Percentiles rank a stretch among this genome's conserved stretches.
These are phyloP conservation scores for Bathynomus jamesi DNA, from an alignment of 1,140 invertebrate species.

Conservation along the genomic window DNA sequence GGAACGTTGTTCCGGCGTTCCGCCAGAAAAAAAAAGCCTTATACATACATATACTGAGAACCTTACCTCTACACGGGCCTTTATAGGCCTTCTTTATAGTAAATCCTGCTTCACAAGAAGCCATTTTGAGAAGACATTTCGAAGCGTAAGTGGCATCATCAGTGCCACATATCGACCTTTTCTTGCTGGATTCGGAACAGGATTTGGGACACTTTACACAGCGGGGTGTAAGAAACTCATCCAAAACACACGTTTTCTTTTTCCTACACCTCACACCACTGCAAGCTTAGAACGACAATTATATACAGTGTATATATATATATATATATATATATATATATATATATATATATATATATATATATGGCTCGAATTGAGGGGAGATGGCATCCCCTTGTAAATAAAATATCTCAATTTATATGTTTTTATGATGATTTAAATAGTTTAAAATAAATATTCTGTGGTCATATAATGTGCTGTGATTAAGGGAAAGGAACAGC, in stretches of 20 bases:
- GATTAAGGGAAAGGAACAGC: too few species aligned
- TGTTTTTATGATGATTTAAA: too few species aligned
- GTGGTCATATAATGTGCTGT: too few species aligned
- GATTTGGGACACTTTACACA: conserved; percentile 67
- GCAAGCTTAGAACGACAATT: conserved; percentile 55
- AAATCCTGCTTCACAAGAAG: conserved; percentile 68
- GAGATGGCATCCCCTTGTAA: too few species aligned
- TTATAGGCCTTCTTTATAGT: conserved; percentile 77
- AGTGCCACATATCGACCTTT: conserved; percentile 64
- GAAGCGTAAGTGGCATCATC: conserved; percentile 80
- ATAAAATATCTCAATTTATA: too few species aligned
- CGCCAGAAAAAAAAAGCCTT: too few species aligned
- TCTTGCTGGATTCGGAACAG: conserved; percentile 42
- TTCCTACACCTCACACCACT: conserved; percentile 63
- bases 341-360: too few species aligned
- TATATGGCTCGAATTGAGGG: too few species aligned
- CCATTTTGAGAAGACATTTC: conserved; percentile 71
- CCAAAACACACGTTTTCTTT: conserved; percentile 67
- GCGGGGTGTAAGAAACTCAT: conserved; percentile 55
- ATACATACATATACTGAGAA: neutral
- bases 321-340: neutral
- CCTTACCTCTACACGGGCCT: conserved; percentile 57
- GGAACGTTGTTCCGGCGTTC: too few species aligned
- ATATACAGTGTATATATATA: too few species aligned
- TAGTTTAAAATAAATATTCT: too few species aligned